These are phyloP conservation scores for Tubulanus polymorphus DNA, from an alignment of 2,888 invertebrate species.

Conservation along the genomic window DNA sequence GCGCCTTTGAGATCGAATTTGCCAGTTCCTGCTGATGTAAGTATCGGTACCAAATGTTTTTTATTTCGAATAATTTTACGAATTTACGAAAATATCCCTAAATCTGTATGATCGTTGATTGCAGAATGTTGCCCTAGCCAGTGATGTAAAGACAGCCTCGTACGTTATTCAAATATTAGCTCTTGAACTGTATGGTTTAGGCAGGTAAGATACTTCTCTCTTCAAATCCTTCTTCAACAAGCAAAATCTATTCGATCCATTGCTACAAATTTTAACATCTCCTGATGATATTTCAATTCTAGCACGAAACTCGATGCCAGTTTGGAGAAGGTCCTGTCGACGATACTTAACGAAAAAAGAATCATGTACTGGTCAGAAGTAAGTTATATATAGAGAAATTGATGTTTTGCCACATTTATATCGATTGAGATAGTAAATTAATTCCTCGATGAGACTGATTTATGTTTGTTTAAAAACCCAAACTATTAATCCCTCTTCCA, in stretches of 20 bases:
- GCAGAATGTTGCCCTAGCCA: not conserved
- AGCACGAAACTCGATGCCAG: slow-evolving; percentile 27
- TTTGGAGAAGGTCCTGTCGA: slow-evolving; percentile 33
- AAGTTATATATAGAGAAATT: no score
- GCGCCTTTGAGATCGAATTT: slow-evolving; percentile 35
- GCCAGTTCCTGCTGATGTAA: slow-evolving; percentile 14
- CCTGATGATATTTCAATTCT: no score
- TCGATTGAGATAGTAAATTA: no score
- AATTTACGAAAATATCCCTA: slow-evolving; percentile 8
- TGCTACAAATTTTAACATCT: no score
- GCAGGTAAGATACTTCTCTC: slow-evolving; percentile 24
- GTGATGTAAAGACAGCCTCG: slow-evolving; percentile 30
- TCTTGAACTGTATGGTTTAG: slow-evolving; percentile 37
- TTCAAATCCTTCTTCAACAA: not conserved
- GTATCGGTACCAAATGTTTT: not conserved
- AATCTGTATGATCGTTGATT: not conserved
- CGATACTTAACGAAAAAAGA: slow-evolving; percentile 29
- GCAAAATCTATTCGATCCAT: not conserved
- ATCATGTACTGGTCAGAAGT: slow-evolving; percentile 45
- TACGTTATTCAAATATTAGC: slow-evolving; percentile 37
- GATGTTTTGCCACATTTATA: no score
- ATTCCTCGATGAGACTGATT: no score
- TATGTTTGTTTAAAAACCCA: no score
- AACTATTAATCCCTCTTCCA: no score
- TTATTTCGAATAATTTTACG: no score